Evolutionary conservation across 2,797 vertebrate genomes (phyloP), one percentile per base, ranked within the genome.

Genomic region (Telmatherina bonti): DNA sequence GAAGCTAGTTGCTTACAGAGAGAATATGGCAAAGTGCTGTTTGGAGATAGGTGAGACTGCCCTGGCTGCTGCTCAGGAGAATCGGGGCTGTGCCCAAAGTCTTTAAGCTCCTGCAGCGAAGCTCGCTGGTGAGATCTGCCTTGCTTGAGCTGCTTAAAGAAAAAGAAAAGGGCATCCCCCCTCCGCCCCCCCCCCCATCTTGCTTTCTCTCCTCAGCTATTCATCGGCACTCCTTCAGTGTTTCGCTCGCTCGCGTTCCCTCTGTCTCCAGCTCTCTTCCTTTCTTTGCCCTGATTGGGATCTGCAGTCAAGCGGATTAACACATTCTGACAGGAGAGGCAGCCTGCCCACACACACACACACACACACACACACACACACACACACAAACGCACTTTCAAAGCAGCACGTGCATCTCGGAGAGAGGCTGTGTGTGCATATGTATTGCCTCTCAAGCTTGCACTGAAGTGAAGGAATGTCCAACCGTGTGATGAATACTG

Each of bases 281-380:
- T 91, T 89, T 78, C 84, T 76, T 86, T 70, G 86, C 84, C 84
- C 89, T 91, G 92, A 94, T 93, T 94, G 93, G 92, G 90, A 94
- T 93, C 91, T 92, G 93, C 90, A 94, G 91, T 90, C 91, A 88
- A 92, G 93, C 91, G 82, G 91, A 94, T 94, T 94, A 95, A 94
- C 90, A 91, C 83, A 82, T 88, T 91, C 88, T 94, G 94, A 92
- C 94, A 95, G 88, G 82, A 91, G 85, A 91, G 88, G 86, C 89
- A 91, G 85, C 83, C 92, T 81, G 87, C 88, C 82, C 87, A 72
- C 85, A 76, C 85, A 79, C 75, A 70, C 62, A 77, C 52, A 61
- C 55, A 74, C 72, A 61, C 76, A 47, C 74, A n/a, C n/a, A n/a
- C 87, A 72, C 85, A 76, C 85, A 79, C 87, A 72, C 85, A 76